Evolutionary conservation across 2,113 vertebrate species (phyloP).

Genomic region (Micronycteris hirsuta): DNA sequence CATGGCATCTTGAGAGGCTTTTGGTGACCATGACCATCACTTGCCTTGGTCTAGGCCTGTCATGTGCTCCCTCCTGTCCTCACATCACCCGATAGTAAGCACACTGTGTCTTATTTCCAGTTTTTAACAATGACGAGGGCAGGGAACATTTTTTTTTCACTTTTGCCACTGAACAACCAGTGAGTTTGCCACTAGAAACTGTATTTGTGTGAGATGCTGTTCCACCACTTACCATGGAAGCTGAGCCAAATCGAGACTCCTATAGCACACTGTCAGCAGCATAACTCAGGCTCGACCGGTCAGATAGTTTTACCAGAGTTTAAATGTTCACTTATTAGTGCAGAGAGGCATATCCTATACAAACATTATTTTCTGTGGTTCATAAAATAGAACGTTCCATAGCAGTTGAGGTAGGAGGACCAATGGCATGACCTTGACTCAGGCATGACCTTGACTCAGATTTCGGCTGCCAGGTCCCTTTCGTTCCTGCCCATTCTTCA

Average conservation of each 20-base stretch:
- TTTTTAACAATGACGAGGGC: neutral
- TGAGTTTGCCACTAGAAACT: neutral
- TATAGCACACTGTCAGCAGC: fast-evolving
- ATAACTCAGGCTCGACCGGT: too few species aligned
- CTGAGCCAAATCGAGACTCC: neutral
- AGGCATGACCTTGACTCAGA: neutral
- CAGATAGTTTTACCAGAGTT: neutral
- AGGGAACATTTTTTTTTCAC: neutral
- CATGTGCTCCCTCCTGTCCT: neutral
- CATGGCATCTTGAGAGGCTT: neutral
- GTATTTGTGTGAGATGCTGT: neutral
- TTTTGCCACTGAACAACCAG: neutral
- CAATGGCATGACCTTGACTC: neutral
- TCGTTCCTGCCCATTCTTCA: neutral
- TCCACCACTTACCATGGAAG: neutral
- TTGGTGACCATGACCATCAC: neutral
- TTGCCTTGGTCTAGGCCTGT: neutral
- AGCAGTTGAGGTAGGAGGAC: neutral
- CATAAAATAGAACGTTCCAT: neutral
- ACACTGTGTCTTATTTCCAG: neutral
- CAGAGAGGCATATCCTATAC: neutral
- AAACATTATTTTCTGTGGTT: neutral
- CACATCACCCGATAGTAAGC: too few species aligned
- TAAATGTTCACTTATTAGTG: neutral
- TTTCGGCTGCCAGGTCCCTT: neutral